Conservation (phyloP, 1,140 invertebrate species). For the Atta texana region DNA sequence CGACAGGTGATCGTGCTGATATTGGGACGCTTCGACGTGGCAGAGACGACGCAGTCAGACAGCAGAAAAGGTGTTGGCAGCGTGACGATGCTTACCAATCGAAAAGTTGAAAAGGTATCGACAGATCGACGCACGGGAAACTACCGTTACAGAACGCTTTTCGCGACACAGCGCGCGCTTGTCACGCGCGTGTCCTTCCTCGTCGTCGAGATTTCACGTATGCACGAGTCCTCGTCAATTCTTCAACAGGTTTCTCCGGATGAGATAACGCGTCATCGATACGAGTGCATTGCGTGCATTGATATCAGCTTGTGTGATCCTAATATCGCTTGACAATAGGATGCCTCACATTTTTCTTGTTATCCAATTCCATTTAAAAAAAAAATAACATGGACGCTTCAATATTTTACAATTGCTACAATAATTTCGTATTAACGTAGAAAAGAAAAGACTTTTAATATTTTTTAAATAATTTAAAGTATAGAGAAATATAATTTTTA, state of each 20-base stretch:
- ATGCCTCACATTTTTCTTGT: not conserved
- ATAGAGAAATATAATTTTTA: not conserved
- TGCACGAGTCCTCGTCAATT: slow-evolving; percentile 28
- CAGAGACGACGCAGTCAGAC: slow-evolving; percentile 53
- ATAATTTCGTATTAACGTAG: not conserved
- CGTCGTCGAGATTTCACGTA: slow-evolving; percentile 29
- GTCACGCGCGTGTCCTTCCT: slow-evolving; percentile 68
- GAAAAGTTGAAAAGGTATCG: slow-evolving; percentile 75
- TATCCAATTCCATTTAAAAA: not conserved
- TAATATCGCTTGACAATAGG: not conserved
- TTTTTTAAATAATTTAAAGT: not conserved
- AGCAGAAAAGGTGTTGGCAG: slow-evolving; percentile 55
- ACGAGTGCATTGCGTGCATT: not conserved
- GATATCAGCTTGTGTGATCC: slow-evolving; percentile 19
- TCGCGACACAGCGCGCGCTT: slow-evolving; percentile 55
- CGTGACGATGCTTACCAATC: slow-evolving; percentile 67
- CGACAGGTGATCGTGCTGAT: slow-evolving; percentile 44
- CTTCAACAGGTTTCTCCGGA: slow-evolving; percentile 75
- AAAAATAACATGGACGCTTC: not conserved
- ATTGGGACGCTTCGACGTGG: slow-evolving; percentile 36
- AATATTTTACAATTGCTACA: not conserved
- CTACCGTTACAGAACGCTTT: slow-evolving; percentile 57
- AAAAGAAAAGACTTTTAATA: not conserved
- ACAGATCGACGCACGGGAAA: slow-evolving; percentile 74
- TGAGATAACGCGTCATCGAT: slow-evolving; percentile 67